These are phyloP conservation scores for Scaptomyza hsui DNA, from an alignment of 1,140 invertebrate genomes.

Conservation along the genomic window DNA sequence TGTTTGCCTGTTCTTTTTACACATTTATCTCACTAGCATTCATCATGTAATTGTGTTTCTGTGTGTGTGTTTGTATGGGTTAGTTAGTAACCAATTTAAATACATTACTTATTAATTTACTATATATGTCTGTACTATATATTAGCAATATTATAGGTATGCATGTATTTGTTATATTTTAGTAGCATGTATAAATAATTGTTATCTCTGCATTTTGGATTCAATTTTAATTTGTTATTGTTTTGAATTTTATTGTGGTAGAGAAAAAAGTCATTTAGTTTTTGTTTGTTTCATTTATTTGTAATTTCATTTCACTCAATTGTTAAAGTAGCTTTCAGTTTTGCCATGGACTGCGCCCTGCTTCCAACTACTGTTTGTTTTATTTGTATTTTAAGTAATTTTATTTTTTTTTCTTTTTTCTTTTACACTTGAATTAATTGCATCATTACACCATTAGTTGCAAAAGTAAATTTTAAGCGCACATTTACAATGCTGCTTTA, in stretches of 20 bases:
- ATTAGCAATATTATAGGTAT: constrained; percentile 19
- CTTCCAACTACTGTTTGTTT: constrained; percentile 63
- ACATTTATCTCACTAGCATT: too few relatives aligned
- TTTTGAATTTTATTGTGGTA: constrained; percentile 22
- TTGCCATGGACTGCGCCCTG: constrained; percentile 75
- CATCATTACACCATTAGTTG: constrained; percentile 43
- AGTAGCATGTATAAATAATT: constrained; percentile 9
- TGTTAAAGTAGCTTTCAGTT: constrained; percentile 71
- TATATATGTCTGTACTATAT: constrained; percentile 33
- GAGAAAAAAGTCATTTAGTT: constrained; percentile 70
- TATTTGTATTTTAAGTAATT: constrained; percentile 19
- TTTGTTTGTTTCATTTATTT: constrained; percentile 68
- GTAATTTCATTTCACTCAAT: constrained; percentile 74
- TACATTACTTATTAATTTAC: constrained; percentile 34
- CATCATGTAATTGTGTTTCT: constrained; percentile 27
- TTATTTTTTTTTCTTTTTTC: constrained; percentile 14
- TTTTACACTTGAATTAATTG: constrained; percentile 31
- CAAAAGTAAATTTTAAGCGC: constrained; percentile 78
- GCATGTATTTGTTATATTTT: not conserved
- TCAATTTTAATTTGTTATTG: not conserved
- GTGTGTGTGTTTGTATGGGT: constrained; percentile 5
- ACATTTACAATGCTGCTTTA: constrained; percentile 80
- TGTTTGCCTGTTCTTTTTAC: constrained; percentile 17
- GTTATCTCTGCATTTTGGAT: constrained; percentile 22
- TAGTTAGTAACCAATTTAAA: constrained; percentile 38